phyloP scores from a whole-genome alignment of 2,888 invertebrate genomes.

The Phorcus lineatus region DNA sequence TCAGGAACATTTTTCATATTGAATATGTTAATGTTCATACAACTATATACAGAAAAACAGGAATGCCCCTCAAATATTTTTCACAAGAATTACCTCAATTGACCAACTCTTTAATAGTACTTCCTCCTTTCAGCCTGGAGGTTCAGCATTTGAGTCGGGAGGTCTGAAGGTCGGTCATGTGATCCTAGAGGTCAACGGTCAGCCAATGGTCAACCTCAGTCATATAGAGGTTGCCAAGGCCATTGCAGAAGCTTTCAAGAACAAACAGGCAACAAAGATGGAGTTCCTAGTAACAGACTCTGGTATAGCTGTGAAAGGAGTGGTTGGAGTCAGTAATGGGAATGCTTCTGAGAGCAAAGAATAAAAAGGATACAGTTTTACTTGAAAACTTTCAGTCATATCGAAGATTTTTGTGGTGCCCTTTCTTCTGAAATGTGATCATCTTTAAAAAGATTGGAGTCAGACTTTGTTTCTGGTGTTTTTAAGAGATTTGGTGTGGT shows the following conservation, averaged over 20 bases:
- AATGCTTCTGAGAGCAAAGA: background rate
- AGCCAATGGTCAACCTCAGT: conserved; percentile 82
- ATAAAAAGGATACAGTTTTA: background rate
- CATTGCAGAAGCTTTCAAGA: conserved; percentile 94
- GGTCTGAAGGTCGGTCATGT: conserved; percentile 95
- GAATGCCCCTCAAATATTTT: too few species aligned
- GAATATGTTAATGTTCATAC: too few species aligned
- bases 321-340: background rate
- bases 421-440: too few species aligned
- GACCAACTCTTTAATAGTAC: background rate
- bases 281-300: conserved; percentile 87
- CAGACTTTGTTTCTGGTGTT: too few species aligned
- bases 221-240: conserved; percentile 93
- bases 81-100: too few species aligned
- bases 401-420: too few species aligned
- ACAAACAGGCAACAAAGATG: conserved; percentile 90
- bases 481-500: too few species aligned
- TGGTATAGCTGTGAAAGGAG: conserved; percentile 38
- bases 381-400: background rate
- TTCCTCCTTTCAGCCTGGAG: conserved; percentile 85
- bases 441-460: too few species aligned
- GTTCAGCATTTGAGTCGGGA: conserved; percentile 93
- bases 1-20: too few species aligned
- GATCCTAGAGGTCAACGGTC: conserved; percentile 93
- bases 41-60: too few species aligned